These are phyloP conservation scores for Leptinotarsa texana DNA, from an alignment of 1,140 invertebrate species.

Conservation along the genomic window DNA sequence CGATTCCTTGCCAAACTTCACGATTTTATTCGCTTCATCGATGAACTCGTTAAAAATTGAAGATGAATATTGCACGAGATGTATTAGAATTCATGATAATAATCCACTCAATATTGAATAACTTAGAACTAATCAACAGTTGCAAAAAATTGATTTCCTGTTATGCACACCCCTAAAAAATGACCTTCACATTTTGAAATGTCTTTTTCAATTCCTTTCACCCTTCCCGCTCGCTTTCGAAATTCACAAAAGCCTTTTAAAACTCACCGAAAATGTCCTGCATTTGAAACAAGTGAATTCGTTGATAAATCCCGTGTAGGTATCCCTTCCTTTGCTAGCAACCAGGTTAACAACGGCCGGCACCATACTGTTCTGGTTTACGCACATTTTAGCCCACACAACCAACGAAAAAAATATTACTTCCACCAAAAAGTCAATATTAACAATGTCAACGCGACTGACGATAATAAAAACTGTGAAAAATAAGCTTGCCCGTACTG, in stretches of 20 bases:
- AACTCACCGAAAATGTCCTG: constrained; percentile 50
- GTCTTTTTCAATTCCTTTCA: too few relatives aligned
- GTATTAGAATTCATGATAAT: too few relatives aligned
- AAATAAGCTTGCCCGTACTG: neutral
- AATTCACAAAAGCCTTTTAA: neutral
- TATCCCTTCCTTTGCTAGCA: constrained; percentile 52
- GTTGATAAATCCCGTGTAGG: constrained; percentile 52
- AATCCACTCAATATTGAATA: too few relatives aligned
- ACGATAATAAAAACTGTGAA: constrained; percentile 12
- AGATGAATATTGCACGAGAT: too few relatives aligned
- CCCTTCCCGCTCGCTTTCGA: too few relatives aligned
- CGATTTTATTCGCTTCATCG: too few relatives aligned
- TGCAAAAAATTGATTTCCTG: too few relatives aligned
- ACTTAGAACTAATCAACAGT: too few relatives aligned
- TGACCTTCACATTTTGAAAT: too few relatives aligned
- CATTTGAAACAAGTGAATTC: constrained; percentile 53
- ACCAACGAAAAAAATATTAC: neutral
- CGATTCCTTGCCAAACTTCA: too few relatives aligned
- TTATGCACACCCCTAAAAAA: too few relatives aligned
- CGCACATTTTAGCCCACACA: constrained; percentile 47
- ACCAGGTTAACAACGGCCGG: constrained; percentile 54
- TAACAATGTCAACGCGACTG: neutral
- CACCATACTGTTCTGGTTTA: constrained; percentile 52
- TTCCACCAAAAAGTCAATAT: constrained; percentile 11
- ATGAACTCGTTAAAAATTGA: too few relatives aligned